phyloP scores from a whole-genome alignment of 2,797 vertebrate genomes.

The Mionectes olivaceus region DNA sequence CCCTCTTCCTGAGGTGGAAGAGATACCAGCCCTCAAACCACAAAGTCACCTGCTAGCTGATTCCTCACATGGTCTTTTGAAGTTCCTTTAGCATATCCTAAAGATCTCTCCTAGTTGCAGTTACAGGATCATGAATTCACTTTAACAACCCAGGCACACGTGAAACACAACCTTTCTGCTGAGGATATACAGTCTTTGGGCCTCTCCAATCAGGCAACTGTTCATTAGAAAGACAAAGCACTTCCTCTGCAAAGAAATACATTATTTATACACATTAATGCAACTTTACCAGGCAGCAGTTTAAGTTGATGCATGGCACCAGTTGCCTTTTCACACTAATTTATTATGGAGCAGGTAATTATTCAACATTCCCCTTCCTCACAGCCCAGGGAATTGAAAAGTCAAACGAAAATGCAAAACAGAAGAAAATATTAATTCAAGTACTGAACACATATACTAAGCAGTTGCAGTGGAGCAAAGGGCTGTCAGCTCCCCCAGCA shows the following conservation, averaged over 20 bases:
- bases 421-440: conserved; percentile 36
- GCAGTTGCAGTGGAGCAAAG: background rate
- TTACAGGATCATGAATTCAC: background rate
- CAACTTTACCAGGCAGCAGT: conserved; percentile 56
- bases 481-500: background rate
- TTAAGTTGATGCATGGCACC: conserved; percentile 60
- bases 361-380: conserved; percentile 20
- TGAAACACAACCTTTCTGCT: background rate
- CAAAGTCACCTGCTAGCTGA: background rate
- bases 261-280: conserved; percentile 66
- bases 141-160: background rate
- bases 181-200: background rate
- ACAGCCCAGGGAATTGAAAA: background rate
- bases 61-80: background rate
- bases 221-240: conserved; percentile 58
- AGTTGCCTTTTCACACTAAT: conserved; percentile 44
- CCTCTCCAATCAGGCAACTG: conserved; percentile 28
- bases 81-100: background rate
- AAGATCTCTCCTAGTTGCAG: background rate
- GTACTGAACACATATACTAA: background rate
- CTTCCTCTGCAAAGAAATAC: conserved; percentile 33
- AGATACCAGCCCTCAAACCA: background rate
- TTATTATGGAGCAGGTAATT: conserved; percentile 51
- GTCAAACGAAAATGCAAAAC: conserved; percentile 39
- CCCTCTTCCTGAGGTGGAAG: background rate